Evolutionary conservation across 2,888 invertebrate species (phyloP), one percentile per base, ranked within the genome.

Genomic region (Epistrophe eligans): DNA sequence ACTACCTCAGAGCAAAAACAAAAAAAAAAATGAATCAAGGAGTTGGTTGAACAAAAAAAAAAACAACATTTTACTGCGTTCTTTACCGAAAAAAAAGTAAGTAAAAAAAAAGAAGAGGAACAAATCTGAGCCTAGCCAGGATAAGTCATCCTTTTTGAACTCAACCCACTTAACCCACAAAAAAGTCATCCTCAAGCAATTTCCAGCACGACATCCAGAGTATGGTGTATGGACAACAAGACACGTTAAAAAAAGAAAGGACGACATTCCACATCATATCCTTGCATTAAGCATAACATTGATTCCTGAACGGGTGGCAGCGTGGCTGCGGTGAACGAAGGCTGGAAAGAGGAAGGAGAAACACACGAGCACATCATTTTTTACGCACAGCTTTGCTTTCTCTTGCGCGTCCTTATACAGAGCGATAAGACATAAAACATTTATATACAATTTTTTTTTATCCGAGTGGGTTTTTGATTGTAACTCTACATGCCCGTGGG

Each of bases 211-310:
- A 40, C 43, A 43, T 15, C 40, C 64, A 66, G 17, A 64, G 43
- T 45, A 38, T 55, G 40, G 62, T 13, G 13, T 32, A 17, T 45
- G 52, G 62, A 72, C 55, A 79, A 73, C 52, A 80, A 73, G 57
- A 43, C 50, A 24, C 57, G 52, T 52, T 38, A 40, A 72, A 72
- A 80, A 2, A 81, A n/a, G n/a, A 85, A 85, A 72, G 81, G 74
- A 82, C 85, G 74, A 85, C 74, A 85, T 85, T 85, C 85, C 85
- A 85, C 85, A 71, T 82, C 85, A 82, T 85, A 85, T 77, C 77
- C 77, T 81, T 79, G 81, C 81, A 85, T 85, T 82, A 85, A 85
- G 74, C 85, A 82, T 79, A 85, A 82, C 85, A 85, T 85, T 82
- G 85, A 85, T 85, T 82, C 74, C 57, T 67, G 57, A 73, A 10